Evolutionary conservation across 2,888 invertebrate genomes (phyloP), one percentile per base, ranked within the genome.

Genomic region (Lottia scabra): DNA sequence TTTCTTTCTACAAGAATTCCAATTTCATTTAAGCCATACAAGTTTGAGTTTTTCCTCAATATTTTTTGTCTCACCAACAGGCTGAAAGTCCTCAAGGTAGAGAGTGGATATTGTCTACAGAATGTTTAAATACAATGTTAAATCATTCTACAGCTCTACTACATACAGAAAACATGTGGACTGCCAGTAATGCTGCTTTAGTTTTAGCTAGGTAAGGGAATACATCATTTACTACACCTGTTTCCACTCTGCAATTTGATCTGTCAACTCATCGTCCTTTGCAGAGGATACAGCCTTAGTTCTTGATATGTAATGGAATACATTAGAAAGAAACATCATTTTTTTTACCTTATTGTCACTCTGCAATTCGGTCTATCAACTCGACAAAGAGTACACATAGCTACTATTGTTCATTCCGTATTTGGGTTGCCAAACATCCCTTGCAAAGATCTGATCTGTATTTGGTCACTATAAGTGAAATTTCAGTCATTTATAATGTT

Each of bases 171-270:
- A 89, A 89, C 75, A 73, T 86, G 43, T 89, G 89, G 89, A 89
- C 88, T 19, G 88, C 89, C 69, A 89, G 89, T 75, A 89, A 89
- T 81, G 88, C 88, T 23, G 89, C 89, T 38, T 80, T 89, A 26
- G 88, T 89, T 12, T 78, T 89, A 27, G 89, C 89, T 48, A 86
- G 89, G 88, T 88, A 73, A 70, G 62, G 5, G 4, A 6, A 1
- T 8, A 38, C 3, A 38, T 38, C 38, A 38, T 38, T 38, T 38
- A 30, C 30, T 30, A 30, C 5, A 30, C 30, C 30, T 30, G 30
- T 4, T 30, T 4, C 30, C 30, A 30, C 19, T 43, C 66, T 43
- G 19, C 19, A 23, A 23, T 5, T 30, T 2, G 30, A 4, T 27
- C 38, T 15, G 16, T 23, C 30, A 4, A 6, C 4, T 65, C 19